Evolutionary conservation across 2,113 vertebrate genomes (phyloP).

Genomic region (Zosterops japonicus): DNA sequence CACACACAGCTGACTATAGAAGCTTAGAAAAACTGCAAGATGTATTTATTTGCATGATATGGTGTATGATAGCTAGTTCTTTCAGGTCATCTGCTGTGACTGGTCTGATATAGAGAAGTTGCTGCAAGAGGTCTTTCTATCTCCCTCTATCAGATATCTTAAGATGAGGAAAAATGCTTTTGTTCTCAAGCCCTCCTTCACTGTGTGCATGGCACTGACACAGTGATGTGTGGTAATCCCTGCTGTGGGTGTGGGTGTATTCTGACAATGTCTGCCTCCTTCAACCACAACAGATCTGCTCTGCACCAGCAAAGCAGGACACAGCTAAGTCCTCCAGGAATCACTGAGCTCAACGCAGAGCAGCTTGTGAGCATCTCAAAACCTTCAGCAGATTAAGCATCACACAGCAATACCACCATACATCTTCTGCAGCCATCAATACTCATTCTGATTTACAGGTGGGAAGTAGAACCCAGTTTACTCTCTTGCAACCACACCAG

Average conservation of each 20-base stretch:
- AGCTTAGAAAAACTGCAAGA: slow-evolving; percentile 22
- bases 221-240: accelerated
- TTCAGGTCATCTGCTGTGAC: slow-evolving; percentile 12
- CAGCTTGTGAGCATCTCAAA: not conserved
- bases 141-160: not conserved
- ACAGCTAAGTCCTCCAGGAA: not conserved
- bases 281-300: not conserved
- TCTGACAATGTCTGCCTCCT: not conserved
- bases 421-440: not conserved
- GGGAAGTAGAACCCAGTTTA: not conserved
- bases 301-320: not conserved
- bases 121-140: not conserved
- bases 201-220: not conserved
- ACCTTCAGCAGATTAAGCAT: not conserved
- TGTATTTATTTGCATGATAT: slow-evolving; percentile 24
- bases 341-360: not conserved
- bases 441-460: not conserved
- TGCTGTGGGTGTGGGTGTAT: not conserved
- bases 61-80: not conserved
- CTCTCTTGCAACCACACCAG: not conserved
- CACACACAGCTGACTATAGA: not conserved
- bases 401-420: not conserved
- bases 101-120: not conserved
- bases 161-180: not conserved
- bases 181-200: not conserved